Evolutionary conservation across 2,113 vertebrate genomes (phyloP).

Genomic region (Neomonachus schauinslandi): DNA sequence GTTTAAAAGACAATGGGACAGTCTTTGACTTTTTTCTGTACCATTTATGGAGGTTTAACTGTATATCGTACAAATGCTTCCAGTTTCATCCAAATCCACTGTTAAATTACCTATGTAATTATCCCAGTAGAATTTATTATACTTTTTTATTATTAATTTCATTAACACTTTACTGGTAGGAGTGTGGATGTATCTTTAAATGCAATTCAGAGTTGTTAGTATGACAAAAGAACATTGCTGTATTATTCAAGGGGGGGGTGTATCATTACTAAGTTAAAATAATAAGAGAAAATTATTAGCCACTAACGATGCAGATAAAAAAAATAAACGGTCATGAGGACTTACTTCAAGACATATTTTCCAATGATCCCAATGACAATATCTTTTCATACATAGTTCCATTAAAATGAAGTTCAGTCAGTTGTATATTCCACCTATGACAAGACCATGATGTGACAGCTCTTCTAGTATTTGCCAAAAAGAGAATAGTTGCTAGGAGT

Average conservation of each 20-base stretch:
- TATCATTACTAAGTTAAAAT: slow-evolving; percentile 74
- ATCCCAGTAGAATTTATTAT: slow-evolving; percentile 89
- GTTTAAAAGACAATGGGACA: slow-evolving; percentile 71
- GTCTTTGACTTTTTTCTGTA: slow-evolving; percentile 77
- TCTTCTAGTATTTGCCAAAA: slow-evolving; percentile 41
- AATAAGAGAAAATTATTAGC: slow-evolving; percentile 67
- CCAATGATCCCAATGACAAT: background rate
- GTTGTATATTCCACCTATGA: slow-evolving; percentile 29
- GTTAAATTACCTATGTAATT: slow-evolving; percentile 92
- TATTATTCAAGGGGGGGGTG: slow-evolving; percentile 59
- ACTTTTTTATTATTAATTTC: slow-evolving; percentile 90
- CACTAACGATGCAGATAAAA: slow-evolving; percentile 56
- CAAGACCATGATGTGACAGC: slow-evolving; percentile 18
- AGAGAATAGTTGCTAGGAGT: slow-evolving; percentile 8
- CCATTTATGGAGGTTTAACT: slow-evolving; percentile 77
- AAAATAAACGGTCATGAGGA: slow-evolving; percentile 30
- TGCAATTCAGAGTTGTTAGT: slow-evolving; percentile 74
- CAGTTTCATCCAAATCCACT: slow-evolving; percentile 84
- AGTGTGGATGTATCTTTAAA: slow-evolving; percentile 78
- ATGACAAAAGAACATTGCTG: slow-evolving; percentile 60
- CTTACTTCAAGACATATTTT: slow-evolving; percentile 37
- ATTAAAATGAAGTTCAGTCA: slow-evolving; percentile 65
- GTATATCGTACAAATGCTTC: slow-evolving; percentile 76
- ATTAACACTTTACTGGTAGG: slow-evolving; percentile 80
- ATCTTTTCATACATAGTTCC: slow-evolving; percentile 24